phyloP scores from a whole-genome alignment of 2,797 vertebrate species.

The Sebastolobus alascanus region DNA sequence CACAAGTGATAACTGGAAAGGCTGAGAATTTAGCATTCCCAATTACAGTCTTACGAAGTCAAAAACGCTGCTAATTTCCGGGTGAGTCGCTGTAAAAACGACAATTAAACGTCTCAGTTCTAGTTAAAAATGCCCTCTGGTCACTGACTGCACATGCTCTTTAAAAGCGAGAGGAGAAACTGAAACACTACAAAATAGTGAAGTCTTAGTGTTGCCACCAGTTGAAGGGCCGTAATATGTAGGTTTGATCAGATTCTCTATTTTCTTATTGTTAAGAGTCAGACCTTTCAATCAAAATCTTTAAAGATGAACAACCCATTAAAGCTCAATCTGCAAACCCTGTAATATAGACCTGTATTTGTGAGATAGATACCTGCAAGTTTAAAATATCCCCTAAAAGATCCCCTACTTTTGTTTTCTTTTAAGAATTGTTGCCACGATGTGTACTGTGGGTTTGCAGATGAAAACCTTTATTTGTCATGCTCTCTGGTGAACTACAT shows the following conservation, averaged over 20 bases:
- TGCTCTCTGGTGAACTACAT: background rate
- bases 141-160: slow-evolving; percentile 31
- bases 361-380: background rate
- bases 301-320: background rate
- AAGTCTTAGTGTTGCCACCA: background rate
- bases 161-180: background rate
- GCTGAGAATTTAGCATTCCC: slow-evolving; percentile 49
- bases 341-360: background rate
- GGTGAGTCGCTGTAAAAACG: slow-evolving; percentile 33
- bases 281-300: background rate
- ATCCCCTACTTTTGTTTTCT: too few species aligned
- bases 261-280: background rate
- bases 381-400: background rate
- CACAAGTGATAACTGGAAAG: slow-evolving; percentile 41
- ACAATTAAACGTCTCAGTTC: slow-evolving; percentile 37
- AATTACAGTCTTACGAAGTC: slow-evolving; percentile 47
- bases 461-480: background rate
- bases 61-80: slow-evolving; percentile 35
- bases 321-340: background rate
- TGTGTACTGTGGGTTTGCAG: background rate
- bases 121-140: slow-evolving; percentile 47
- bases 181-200: background rate
- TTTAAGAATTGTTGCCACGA: background rate
- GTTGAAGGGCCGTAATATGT: background rate
- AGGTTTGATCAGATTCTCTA: background rate